Base-by-base conservation (phyloP, 2,888 invertebrate genomes). In the Nephrocerus scutellatus region DNA sequence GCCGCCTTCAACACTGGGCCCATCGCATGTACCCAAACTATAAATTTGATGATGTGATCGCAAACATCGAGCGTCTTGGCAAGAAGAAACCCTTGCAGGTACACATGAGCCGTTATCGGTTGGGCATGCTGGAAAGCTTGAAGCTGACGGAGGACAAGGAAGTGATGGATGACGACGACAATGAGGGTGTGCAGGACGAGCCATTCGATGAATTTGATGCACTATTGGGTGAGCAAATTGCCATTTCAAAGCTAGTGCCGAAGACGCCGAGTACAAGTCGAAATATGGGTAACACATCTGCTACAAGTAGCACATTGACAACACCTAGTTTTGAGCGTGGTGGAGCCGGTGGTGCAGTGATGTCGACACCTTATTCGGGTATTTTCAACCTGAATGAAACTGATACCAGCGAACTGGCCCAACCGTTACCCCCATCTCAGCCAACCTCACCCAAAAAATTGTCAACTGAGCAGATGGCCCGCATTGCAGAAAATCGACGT, bases 11-110 rank as follows among this genome's bases (percentile, higher is more conserved):
- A 55, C 90, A 95, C 60, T 97, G 96, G 96, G 84, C 84, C 0
- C 92, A 95, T 66, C 74, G 93, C 33, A 69, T 97, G 48, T 93
- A 83, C 68, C 95, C 96, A 0, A 88, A 84, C 59, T 83, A 84
- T 59, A 76, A 81, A 10, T 96, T 95, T 68, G 85, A 85, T 57
- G 91, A 93, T 63, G 82, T 86, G 47, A 66, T 95, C 4, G 73
- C 74, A n/a, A 76, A 76, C 58, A 71, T 83, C 14, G 93, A 93
- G 62, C 80, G 79, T 43, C 72, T 96, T 2, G 93, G 93, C 0
- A 73, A 74, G 33, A 93, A 91, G 59, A 84, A 79, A 55, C 74
- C 79, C 28, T 77, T 92, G 10, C 80, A 84, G 70, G 79, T 79
- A 0, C 78, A 81, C 47, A 68, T 86, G 31, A 66, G 81, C 77